Percentiles rank a stretch among this genome's conserved stretches.
phyloP scores from a whole-genome alignment of 2,797 vertebrate genomes.

The Gallinago solitaria region DNA sequence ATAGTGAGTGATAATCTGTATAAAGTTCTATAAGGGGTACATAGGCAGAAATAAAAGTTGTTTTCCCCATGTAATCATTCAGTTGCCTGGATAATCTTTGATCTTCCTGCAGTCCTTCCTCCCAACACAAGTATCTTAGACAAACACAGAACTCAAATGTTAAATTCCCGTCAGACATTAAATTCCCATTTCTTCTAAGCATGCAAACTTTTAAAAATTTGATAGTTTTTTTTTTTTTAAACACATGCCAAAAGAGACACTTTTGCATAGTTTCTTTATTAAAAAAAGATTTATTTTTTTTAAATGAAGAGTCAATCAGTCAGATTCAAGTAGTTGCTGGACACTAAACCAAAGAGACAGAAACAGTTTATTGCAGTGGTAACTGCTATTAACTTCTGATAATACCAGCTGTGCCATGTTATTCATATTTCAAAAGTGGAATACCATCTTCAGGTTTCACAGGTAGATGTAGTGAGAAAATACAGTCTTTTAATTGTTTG shows the following conservation, averaged over 20 bases:
- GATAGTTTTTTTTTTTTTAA: background rate
- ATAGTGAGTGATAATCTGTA: background rate
- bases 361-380: background rate
- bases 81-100: background rate
- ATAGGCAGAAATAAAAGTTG: background rate
- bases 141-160: background rate
- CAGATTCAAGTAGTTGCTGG: background rate
- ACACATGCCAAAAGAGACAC: background rate
- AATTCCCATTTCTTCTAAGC: background rate
- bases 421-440: background rate
- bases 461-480: background rate
- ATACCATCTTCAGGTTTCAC: background rate
- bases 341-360: background rate
- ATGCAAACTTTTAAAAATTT: background rate
- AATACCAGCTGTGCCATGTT: background rate
- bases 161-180: background rate
- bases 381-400: background rate
- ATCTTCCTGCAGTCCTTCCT: background rate
- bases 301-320: background rate
- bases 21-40: background rate
- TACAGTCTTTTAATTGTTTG: background rate
- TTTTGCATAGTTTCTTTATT: background rate
- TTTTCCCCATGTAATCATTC: background rate
- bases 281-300: background rate
- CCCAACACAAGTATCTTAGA: background rate